Conservation (phyloP, 2,888 invertebrate genomes). For the Trilocha varians region DNA sequence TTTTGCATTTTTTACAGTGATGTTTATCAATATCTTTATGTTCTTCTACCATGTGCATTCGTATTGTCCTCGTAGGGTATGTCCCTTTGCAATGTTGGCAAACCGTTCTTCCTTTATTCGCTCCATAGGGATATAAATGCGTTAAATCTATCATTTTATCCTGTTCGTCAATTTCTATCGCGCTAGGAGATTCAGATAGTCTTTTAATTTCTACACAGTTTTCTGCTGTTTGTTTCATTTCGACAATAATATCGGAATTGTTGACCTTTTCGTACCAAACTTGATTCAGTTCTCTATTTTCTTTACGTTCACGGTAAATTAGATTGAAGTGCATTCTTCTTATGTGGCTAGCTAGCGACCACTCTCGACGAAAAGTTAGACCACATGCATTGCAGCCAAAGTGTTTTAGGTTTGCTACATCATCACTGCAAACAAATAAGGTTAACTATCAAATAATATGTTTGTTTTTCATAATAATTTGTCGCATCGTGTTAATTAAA, state of each 20-base stretch:
- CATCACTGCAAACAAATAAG: no score
- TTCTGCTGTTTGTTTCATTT: constrained; percentile 34
- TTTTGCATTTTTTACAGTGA: constrained; percentile 20
- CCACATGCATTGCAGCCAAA: no score
- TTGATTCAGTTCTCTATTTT: constrained; percentile 34
- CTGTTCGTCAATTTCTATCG: constrained; percentile 16
- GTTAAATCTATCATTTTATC: constrained; percentile 23
- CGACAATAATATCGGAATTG: constrained; percentile 29
- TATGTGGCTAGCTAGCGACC: constrained; percentile 31
- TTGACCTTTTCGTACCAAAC: constrained; percentile 44
- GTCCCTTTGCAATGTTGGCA: constrained; percentile 15
- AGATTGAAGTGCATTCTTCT: constrained; percentile 38
- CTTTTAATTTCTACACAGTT: constrained; percentile 32
- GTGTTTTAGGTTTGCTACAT: no score
- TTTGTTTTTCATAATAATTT: no score
- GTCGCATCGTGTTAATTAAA: no score
- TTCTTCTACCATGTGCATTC: constrained; percentile 16
- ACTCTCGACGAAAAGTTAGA: constrained; percentile 15
- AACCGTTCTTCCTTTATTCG: background rate
- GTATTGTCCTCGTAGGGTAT: constrained; percentile 7
- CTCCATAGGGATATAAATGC: constrained; percentile 10
- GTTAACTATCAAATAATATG: no score
- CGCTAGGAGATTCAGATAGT: constrained; percentile 17
- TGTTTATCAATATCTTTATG: constrained; percentile 15
- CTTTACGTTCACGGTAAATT: constrained; percentile 10